phyloP scores from a whole-genome alignment of 1,140 invertebrate genomes.

The Linepithema humile region DNA sequence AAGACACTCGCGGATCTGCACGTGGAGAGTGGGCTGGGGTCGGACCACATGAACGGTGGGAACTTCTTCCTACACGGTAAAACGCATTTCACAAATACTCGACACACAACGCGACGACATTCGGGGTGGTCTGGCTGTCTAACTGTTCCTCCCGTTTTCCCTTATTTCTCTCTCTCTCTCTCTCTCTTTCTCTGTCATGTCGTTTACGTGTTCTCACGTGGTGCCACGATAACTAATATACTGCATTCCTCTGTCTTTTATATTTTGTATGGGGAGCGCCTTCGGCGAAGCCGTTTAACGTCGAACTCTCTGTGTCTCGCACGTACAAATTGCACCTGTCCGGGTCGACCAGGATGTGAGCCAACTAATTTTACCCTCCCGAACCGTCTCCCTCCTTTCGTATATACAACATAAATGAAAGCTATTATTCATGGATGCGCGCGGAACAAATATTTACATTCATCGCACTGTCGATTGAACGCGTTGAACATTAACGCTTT shows the following conservation, averaged over 20 bases:
- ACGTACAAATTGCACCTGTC: background rate
- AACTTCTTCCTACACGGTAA: constrained; percentile 82
- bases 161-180: background rate
- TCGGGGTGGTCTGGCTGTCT: constrained; percentile 75
- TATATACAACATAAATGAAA: background rate
- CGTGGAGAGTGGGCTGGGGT: constrained; percentile 86
- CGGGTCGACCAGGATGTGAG: background rate
- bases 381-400: background rate
- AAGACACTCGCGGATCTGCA: constrained; percentile 96
- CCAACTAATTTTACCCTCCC: background rate
- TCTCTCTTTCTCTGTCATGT: constrained; percentile 62
- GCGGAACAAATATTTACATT: background rate
- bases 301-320: constrained; percentile 14
- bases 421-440: background rate
- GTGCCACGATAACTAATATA: constrained; percentile 26
- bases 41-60: constrained; percentile 85
- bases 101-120: constrained; percentile 68
- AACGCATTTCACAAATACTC: constrained; percentile 74
- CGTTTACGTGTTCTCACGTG: constrained; percentile 59
- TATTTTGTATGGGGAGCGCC: background rate
- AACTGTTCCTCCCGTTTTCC: constrained; percentile 71
- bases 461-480: background rate
- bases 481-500: background rate
- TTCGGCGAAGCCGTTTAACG: background rate
- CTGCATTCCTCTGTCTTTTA: constrained; percentile 48